These are phyloP conservation scores for Penaeus vannamei DNA, from an alignment of 1,140 invertebrate species.

Conservation along the genomic window DNA sequence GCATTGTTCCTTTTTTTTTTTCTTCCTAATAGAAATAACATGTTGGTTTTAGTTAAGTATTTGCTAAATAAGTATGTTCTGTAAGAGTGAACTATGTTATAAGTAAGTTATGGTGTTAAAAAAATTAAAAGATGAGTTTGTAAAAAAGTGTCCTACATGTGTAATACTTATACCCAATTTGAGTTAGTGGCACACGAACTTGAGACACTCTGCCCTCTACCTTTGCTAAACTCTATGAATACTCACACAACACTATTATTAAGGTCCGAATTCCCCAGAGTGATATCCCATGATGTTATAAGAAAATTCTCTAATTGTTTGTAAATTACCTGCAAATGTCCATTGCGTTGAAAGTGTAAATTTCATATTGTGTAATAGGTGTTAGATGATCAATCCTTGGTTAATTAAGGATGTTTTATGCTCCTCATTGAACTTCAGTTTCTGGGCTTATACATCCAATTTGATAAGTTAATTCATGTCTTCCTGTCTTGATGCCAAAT, in stretches of 20 bases:
- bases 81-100: constrained; percentile 49
- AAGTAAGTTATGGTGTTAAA: constrained; percentile 55
- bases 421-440: too few species aligned
- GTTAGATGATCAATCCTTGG: too few species aligned
- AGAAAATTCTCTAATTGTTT: too few species aligned
- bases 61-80: constrained; percentile 45
- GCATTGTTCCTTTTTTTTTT: constrained; percentile 37
- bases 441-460: too few species aligned
- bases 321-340: too few species aligned
- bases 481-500: too few species aligned
- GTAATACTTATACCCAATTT: constrained; percentile 27
- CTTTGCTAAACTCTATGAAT: constrained; percentile 8
- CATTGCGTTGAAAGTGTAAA: too few species aligned
- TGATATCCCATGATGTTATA: background rate
- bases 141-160: constrained; percentile 50
- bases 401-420: too few species aligned
- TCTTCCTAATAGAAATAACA: constrained; percentile 20
- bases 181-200: constrained; percentile 10
- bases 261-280: background rate
- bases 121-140: constrained; percentile 46
- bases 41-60: constrained; percentile 45
- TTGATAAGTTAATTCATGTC: too few species aligned
- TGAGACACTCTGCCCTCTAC: constrained; percentile 32
- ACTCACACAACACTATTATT: background rate
- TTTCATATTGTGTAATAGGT: too few species aligned